Evolutionary conservation across 2,113 vertebrate species (phyloP), one percentile per base, ranked within the genome.

Genomic region (Vireo altiloquus): DNA sequence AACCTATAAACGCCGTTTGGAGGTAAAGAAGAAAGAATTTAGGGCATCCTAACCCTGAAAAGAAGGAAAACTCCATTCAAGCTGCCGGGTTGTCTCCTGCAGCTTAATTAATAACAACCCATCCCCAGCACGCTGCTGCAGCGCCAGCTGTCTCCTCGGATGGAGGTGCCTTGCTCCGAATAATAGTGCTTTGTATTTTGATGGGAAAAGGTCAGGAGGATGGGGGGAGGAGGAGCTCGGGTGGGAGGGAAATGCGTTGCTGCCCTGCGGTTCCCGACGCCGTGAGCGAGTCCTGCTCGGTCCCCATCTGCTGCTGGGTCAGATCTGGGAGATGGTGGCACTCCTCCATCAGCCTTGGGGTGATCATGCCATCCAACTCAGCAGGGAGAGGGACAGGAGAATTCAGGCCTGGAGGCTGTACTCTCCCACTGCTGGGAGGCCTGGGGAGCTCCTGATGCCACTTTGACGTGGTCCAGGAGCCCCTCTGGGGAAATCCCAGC

Each of bases 61-160:
- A 95, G 84, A 91, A 57, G 66, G 84, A 89, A 91, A 95, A 87
- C 72, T 69, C 81, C 49, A 89, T 93, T 94, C 86, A 92, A 83
- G 53, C 84, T 83, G 90, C 90, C 0, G 1, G 33, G 77, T 81
- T 75, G 66, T 85, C 96, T 94, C 86, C 92, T 66, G 72, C 82
- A 92, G 92, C 92, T 93, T 92, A 95, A 95, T 92, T 93, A 95
- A 93, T 22, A 95, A 50, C 89, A 85, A 85, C 39, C 68, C 88
- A 82, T 92, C 92, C 82, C 60, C 66, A 89, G 79, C 84, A 42
- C 77, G 90, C 86, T 28, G 82, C 76, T 46, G 64, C 68, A 86
- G 72, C 3, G 11, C 92, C 94, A 94, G 95, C 95, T 90, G 90
- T 80, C 94, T 74, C 72, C 76, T 92, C 80, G 13, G 54, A 89